Evolutionary conservation across 2,113 vertebrate genomes (phyloP), one percentile per base, ranked within the genome.

Genomic region (Panthera leo): DNA sequence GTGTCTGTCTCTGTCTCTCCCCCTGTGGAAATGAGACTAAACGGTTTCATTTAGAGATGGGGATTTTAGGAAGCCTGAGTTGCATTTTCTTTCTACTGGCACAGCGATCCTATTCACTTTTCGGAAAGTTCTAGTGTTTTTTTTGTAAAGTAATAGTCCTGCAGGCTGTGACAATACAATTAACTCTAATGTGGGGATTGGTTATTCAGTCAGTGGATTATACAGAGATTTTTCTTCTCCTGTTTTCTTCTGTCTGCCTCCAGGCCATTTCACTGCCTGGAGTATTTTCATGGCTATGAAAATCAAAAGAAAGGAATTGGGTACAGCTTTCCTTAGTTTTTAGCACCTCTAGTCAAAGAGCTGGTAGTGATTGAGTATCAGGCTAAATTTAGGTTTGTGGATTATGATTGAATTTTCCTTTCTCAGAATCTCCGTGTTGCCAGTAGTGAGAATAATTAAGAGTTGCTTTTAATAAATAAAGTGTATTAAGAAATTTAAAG

Each of bases 401-500:
- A 71, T 85, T 95, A 91, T 51, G 13, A 63, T 23, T 96, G 71
- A 53, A 58, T 92, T 93, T 97, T 95, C 12, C 53, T 86, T 78
- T 91, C 12, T 29, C 25, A 79, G 45, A 79, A 34, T 73, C 70
- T 94, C 18, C 36, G 88, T 75, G 18, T 71, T 95, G 23, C 80
- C 14, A 10, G 29, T 70, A 67, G 16, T 92, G 42, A 58, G 31
- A 95, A 96, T 48, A 48, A 90, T 67, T 10, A 90, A 75, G 36
- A 82, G 4, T 63, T 92, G 61, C 11, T 53, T 76, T 85, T 91
- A 78, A 61, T 87, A 89, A 91, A 65, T 79, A 75, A 96, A 91
- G 7, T n/a, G 2, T 36, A 82, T 8, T 68, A 79, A 85, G 23
- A 31, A 90, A 61, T 65, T 67, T 92, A 51, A 94, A 91, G 76